phyloP scores from a whole-genome alignment of 2,113 vertebrate genomes.

The Arothron firmamentum region DNA sequence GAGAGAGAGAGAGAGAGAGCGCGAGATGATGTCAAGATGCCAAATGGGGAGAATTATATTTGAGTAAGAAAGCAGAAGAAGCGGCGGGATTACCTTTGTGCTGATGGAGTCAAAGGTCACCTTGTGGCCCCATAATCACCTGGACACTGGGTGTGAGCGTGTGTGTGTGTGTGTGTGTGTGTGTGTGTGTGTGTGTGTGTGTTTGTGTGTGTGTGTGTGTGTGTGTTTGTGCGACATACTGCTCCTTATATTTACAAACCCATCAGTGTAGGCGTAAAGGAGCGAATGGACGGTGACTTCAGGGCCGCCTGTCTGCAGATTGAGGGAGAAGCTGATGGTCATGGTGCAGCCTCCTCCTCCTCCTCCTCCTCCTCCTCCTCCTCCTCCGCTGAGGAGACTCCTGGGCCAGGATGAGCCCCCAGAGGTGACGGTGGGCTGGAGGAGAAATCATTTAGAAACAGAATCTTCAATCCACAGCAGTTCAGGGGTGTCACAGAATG shows the following conservation, averaged over 20 bases:
- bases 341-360: constrained; percentile 29
- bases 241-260: constrained; percentile 73
- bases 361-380: too few relatives aligned
- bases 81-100: constrained; percentile 73
- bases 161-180: constrained; percentile 32
- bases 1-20: constrained; percentile 40
- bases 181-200: constrained; percentile 24
- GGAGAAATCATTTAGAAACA: constrained; percentile 35
- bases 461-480: too few relatives aligned
- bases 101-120: constrained; percentile 72
- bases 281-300: constrained; percentile 73
- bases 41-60: constrained; percentile 71
- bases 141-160: constrained; percentile 45
- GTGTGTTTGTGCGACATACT: constrained; percentile 42
- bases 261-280: constrained; percentile 59
- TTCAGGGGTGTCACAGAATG: too few relatives aligned
- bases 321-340: constrained; percentile 43
- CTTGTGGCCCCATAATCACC: constrained; percentile 58
- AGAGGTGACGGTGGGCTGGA: constrained; percentile 26
- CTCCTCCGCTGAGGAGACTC: constrained; percentile 21
- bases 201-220: constrained; percentile 32
- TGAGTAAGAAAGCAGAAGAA: constrained; percentile 71
- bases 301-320: constrained; percentile 56
- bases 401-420: constrained; percentile 14
- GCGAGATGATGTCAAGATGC: constrained; percentile 68